Conservation (phyloP, 2,797 vertebrate genomes). For the Micropoecilia bifurca region DNA sequence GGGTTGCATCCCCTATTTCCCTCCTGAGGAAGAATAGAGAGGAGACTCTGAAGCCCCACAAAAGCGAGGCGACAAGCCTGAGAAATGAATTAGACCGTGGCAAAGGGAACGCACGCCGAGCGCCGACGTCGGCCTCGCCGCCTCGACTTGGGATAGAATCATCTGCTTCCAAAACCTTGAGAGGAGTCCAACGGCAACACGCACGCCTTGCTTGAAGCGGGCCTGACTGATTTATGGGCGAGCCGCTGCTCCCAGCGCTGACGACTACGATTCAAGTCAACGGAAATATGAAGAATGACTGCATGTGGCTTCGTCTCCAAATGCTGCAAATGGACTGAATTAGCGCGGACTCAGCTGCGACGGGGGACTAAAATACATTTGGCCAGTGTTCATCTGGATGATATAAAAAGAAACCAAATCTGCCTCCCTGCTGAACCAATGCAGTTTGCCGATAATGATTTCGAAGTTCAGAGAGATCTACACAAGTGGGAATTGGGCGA, state of each 20-base stretch:
- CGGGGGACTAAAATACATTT: slow-evolving; percentile 35
- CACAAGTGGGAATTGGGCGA: background rate
- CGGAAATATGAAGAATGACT: slow-evolving; percentile 59
- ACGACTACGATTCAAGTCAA: slow-evolving; percentile 60
- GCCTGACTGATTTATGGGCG: slow-evolving; percentile 50
- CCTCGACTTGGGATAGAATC: slow-evolving; percentile 30
- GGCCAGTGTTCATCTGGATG: slow-evolving; percentile 39
- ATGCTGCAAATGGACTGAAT: slow-evolving; percentile 63
- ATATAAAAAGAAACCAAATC: slow-evolving; percentile 30
- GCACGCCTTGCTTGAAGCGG: slow-evolving; percentile 32
- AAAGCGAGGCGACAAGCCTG: slow-evolving; percentile 73
- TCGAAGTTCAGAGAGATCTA: slow-evolving; percentile 40
- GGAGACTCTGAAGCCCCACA: slow-evolving; percentile 61
- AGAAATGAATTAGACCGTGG: slow-evolving; percentile 72
- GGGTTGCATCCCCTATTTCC: slow-evolving; percentile 42
- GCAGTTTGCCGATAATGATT: slow-evolving; percentile 37
- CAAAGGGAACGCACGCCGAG: slow-evolving; percentile 53
- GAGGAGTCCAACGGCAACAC: slow-evolving; percentile 43
- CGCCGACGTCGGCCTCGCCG: slow-evolving; percentile 49
- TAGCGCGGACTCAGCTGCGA: slow-evolving; percentile 41
- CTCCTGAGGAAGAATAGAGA: slow-evolving; percentile 56
- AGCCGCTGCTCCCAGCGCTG: slow-evolving; percentile 25
- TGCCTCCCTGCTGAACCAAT: slow-evolving; percentile 15
- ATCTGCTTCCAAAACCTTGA: slow-evolving; percentile 55
- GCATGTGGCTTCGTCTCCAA: slow-evolving; percentile 35